A percentile compares a stretch with the other conserved stretches of the same genome.
phyloP scores from a whole-genome alignment of 2,797 vertebrate genomes.

The Phataginus tetradactyla region DNA sequence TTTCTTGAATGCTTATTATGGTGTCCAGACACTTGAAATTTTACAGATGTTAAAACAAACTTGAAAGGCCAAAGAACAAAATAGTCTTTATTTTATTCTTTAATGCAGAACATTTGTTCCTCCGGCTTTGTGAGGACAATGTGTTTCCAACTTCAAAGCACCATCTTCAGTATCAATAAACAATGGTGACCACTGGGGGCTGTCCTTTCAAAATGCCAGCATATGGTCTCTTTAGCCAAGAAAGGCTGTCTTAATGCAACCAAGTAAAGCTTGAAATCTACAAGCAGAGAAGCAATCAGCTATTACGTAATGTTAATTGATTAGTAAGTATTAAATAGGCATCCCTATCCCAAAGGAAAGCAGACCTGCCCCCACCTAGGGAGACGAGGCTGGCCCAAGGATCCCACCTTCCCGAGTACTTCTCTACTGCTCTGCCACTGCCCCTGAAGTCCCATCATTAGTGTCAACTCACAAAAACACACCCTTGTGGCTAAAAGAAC shows the following conservation, averaged over 20 bases:
- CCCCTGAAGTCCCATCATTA: not conserved
- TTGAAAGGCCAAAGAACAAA: slow-evolving; percentile 65
- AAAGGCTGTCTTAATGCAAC: not conserved
- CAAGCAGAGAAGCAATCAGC: not conserved
- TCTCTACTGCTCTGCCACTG: not conserved
- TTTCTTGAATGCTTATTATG: slow-evolving; percentile 52
- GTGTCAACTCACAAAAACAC: not conserved
- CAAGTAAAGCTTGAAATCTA: not conserved
- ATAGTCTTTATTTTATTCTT: slow-evolving; percentile 22
- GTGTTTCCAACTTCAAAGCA: slow-evolving; percentile 21
- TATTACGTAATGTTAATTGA: not conserved
- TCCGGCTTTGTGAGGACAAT: not conserved
- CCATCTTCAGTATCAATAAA: not conserved
- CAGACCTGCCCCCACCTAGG: not conserved
- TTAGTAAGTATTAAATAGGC: not conserved
- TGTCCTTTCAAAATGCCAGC: not conserved
- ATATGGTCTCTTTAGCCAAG: not conserved
- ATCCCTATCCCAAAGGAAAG: not conserved
- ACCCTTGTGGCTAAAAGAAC: not conserved
- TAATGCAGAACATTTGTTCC: slow-evolving; percentile 63
- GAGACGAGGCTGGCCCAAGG: not conserved
- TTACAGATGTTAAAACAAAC: slow-evolving; percentile 55
- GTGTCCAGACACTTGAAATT: slow-evolving; percentile 53
- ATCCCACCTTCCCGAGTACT: not conserved
- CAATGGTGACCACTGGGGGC: not conserved